Evolutionary conservation across 2,888 invertebrate species (phyloP).

Genomic region (Apamea sordens): DNA sequence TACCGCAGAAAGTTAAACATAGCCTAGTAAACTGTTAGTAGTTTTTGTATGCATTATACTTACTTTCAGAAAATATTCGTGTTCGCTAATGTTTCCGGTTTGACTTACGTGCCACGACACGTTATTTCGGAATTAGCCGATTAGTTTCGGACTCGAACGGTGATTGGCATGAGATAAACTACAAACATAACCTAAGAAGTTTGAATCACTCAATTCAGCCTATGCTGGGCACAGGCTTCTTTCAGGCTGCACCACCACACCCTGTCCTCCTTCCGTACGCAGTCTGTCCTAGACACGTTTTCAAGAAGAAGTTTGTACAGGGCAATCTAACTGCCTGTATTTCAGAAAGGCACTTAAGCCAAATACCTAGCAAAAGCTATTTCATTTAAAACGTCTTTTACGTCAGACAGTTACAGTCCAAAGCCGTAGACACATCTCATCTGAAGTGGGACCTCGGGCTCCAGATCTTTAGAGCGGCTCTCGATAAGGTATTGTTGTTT

Average conservation of each 20-base stretch:
- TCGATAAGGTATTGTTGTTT: conserved; percentile 40
- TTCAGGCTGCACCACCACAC: no score
- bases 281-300: no score
- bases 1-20: conserved; percentile 8
- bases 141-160: neutral
- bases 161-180: neutral
- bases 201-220: no score
- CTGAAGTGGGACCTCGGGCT: conserved; percentile 4
- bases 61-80: conserved; percentile 11
- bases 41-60: neutral
- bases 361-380: conserved; percentile 16
- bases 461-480: conserved; percentile 32
- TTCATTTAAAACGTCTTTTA: conserved; percentile 7
- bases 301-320: no score
- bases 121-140: neutral
- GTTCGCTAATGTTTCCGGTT: conserved; percentile 10
- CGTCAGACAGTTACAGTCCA: neutral
- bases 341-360: neutral
- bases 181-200: no score
- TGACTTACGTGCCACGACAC: neutral
- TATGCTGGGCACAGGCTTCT: no score
- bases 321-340: neutral
- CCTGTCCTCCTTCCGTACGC: no score
- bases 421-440: conserved; percentile 17
- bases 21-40: conserved; percentile 13